phyloP scores from a whole-genome alignment of 2,113 vertebrate genomes.

The Phyllopteryx taeniolatus region DNA sequence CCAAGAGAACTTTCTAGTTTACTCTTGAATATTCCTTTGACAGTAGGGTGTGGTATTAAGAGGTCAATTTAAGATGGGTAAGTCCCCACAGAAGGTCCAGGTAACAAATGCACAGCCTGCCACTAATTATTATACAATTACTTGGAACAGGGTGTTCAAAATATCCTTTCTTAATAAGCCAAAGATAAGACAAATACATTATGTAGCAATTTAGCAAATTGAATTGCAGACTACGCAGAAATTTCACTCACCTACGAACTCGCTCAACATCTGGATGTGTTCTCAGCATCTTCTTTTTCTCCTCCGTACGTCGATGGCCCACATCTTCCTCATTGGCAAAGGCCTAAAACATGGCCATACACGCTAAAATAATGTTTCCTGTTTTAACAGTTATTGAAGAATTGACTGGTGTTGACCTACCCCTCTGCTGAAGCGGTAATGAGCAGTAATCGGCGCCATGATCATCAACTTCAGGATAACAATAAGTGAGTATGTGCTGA shows the following conservation, averaged over 20 bases:
- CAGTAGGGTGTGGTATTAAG: too few relatives aligned
- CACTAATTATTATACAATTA: too few relatives aligned
- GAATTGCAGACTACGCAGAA: background rate
- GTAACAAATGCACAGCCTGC: too few relatives aligned
- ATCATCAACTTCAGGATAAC: constrained; percentile 7
- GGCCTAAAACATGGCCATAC: background rate
- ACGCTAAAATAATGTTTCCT: background rate
- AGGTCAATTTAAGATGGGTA: too few relatives aligned
- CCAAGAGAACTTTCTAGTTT: too few relatives aligned
- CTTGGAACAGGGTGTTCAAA: background rate
- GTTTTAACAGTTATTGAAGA: background rate
- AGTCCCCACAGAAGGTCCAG: too few relatives aligned
- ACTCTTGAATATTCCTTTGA: too few relatives aligned
- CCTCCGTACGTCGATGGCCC: background rate
- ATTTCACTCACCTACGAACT: constrained; percentile 8
- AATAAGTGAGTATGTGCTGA: background rate
- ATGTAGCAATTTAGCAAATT: background rate
- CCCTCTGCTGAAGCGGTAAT: constrained; percentile 1
- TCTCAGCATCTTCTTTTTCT: constrained; percentile 5
- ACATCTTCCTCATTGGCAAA: constrained; percentile 10
- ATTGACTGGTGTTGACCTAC: background rate
- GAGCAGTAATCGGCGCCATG: background rate
- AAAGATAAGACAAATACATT: background rate
- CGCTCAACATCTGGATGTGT: constrained; percentile 1
- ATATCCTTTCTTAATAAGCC: background rate